These are phyloP conservation scores for Esperia sulphurella DNA, from an alignment of 2,888 invertebrate species.

Conservation along the genomic window DNA sequence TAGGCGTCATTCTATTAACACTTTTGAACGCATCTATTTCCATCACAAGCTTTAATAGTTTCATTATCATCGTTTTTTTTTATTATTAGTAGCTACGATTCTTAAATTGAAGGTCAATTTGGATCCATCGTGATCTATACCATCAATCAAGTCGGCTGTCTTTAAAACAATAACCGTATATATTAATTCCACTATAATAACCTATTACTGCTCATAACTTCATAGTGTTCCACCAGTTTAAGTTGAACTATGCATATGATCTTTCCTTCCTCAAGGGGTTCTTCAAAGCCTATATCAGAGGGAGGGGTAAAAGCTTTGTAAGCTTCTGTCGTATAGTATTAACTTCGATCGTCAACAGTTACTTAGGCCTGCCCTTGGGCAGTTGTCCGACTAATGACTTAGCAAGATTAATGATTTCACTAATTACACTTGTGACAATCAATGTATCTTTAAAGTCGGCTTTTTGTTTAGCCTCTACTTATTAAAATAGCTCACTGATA, in stretches of 20 bases:
- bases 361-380: constrained; percentile 70
- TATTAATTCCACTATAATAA: constrained; percentile 69
- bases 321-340: constrained; percentile 1
- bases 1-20: background rate
- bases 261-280: too few species aligned
- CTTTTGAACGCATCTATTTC: background rate
- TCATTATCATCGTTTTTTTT: background rate
- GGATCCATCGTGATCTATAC: constrained; percentile 36
- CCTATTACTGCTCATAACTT: constrained; percentile 60
- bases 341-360: constrained; percentile 57
- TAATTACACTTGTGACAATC: constrained; percentile 74
- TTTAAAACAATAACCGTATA: constrained; percentile 69
- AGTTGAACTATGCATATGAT: background rate
- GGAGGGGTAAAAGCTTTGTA: too few species aligned
- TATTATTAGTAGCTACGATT: background rate
- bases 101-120: constrained; percentile 1
- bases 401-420: constrained; percentile 70
- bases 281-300: too few species aligned
- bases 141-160: constrained; percentile 64
- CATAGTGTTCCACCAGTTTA: constrained; percentile 26
- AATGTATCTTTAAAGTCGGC: constrained; percentile 49
- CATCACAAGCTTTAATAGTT: background rate
- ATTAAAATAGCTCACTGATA: background rate
- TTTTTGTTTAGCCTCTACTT: constrained; percentile 41
- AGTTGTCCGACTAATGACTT: constrained; percentile 60